These are phyloP conservation scores for Eupristina koningsbergeri DNA, from an alignment of 1,140 invertebrate species.

Conservation along the genomic window DNA sequence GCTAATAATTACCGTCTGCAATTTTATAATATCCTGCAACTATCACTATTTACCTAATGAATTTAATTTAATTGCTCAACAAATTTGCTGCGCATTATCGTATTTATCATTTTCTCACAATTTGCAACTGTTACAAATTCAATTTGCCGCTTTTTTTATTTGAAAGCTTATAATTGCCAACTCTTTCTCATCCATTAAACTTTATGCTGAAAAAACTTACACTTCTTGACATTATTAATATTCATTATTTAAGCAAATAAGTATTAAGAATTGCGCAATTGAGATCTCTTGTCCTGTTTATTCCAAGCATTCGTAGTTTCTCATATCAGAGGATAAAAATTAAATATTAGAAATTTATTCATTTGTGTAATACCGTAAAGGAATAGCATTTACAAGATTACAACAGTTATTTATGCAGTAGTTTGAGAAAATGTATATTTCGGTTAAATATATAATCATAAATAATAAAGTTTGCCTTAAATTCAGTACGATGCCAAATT, in stretches of 20 bases:
- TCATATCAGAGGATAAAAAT: neutral
- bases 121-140: neutral
- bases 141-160: neutral
- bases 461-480: constrained; percentile 5
- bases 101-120: too few relatives aligned
- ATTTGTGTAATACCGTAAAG: too few relatives aligned
- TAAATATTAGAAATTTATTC: neutral
- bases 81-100: too few relatives aligned
- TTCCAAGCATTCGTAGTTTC: neutral
- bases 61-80: too few relatives aligned
- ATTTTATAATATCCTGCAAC: too few relatives aligned
- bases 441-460: neutral
- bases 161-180: neutral
- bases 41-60: too few relatives aligned
- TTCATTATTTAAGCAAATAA: neutral
- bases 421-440: neutral
- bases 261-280: neutral
- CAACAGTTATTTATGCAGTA: neutral
- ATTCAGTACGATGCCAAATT: constrained; percentile 7
- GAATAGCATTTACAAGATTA: too few relatives aligned
- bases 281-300: neutral
- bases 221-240: neutral
- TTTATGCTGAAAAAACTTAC: neutral
- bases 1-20: too few relatives aligned
- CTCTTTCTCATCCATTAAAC: neutral